Base-by-base conservation (phyloP, 2,113 vertebrate species). In the Fulmarus glacialis region DNA sequence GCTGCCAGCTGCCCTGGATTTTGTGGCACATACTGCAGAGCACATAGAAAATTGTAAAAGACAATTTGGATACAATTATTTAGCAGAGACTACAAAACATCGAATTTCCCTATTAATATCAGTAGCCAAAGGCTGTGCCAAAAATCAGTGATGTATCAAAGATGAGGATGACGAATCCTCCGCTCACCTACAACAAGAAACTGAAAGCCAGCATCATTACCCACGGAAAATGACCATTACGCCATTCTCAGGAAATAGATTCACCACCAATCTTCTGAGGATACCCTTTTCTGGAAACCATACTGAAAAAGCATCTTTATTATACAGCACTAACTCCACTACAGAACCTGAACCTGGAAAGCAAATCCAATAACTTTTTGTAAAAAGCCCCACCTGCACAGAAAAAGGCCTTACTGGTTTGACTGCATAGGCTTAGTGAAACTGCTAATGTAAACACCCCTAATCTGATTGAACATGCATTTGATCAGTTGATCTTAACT, bases 401-500 rank as follows among this genome's bases (percentile, higher is more conserved):
- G 27, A 71, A 70, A 30, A 91, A 45, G 15, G 36, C 32, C 47
- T 59, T 55, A 38, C 55, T 40, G 3, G 4, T 75, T 74, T 90
- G 75, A 81, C 14, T 5, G 5, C 58, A 83, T 11, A 36, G 71
- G 93, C 53, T 43, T 48, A 80, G 96, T 64, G 85, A 94, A 93
- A 93, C 52, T 85, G 60, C 77, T 60, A 68, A 81, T 50, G 63
- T 56, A 87, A 93, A 95, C 75, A 89, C 30, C 12, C 52, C 64
- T 89, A 82, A 97, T 55, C 83, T 82, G 56, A 72, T 16, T 84
- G 64, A 93, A 91, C 58, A 11, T 19, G 16, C n/a, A 55, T 74
- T 66, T 74, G 40, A 93, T 82, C 75, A 42, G 82, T 91, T 59
- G n/a, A 92, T 92, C 89, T 95, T 68, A 95, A 96, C 59, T 85